phyloP scores from a whole-genome alignment of 2,888 invertebrate species.

The Lathronympha strigana region DNA sequence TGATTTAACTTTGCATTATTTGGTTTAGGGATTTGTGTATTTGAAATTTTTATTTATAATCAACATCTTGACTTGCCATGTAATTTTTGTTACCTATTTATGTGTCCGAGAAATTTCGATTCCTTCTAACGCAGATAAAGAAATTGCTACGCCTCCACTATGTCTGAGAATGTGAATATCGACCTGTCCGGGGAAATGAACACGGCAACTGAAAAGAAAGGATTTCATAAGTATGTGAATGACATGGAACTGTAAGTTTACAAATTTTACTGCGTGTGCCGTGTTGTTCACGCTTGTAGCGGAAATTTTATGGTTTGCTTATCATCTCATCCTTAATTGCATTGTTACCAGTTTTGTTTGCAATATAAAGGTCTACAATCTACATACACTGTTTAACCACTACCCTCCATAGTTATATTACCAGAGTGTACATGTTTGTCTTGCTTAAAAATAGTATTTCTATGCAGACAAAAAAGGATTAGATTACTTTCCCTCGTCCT shows the following conservation, averaged over 20 bases:
- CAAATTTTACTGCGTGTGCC: constrained; percentile 47
- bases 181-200: constrained; percentile 80
- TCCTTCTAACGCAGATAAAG: neutral
- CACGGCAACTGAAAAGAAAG: constrained; percentile 73
- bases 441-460: too few relatives aligned
- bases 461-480: too few relatives aligned
- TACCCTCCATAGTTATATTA: too few relatives aligned
- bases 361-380: neutral
- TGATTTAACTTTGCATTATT: neutral
- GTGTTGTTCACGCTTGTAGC: constrained; percentile 54
- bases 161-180: constrained; percentile 79
- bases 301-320: constrained; percentile 45
- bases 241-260: constrained; percentile 78
- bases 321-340: constrained; percentile 39
- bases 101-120: neutral
- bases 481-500: too few relatives aligned
- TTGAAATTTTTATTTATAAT: neutral
- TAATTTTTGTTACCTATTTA: neutral
- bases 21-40: neutral
- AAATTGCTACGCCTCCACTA: constrained; percentile 48
- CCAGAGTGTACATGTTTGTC: too few relatives aligned
- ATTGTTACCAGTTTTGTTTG: constrained; percentile 1
- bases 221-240: constrained; percentile 82
- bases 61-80: neutral
- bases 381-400: too few relatives aligned